A percentile compares a stretch with the other conserved stretches of the same genome.
Evolutionary conservation across 2,797 vertebrate species (phyloP).

Genomic region (Pempheris klunzingeri): DNA sequence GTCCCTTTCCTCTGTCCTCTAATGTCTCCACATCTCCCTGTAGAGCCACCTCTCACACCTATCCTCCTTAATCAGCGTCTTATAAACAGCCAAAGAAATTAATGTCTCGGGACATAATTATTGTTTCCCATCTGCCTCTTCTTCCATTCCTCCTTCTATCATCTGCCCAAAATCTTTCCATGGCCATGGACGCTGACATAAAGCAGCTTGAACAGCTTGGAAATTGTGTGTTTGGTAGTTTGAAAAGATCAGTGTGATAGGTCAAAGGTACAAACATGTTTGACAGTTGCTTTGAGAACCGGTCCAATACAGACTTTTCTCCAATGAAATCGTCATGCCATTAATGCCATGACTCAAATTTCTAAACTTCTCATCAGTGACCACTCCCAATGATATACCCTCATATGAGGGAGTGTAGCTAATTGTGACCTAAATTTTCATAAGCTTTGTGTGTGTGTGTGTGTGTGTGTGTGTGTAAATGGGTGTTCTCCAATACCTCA

Average conservation of each 20-base stretch:
- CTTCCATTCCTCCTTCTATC: constrained; percentile 16
- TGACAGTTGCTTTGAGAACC: constrained; percentile 36
- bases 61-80: constrained; percentile 58
- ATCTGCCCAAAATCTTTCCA: constrained; percentile 34
- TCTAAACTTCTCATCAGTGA: neutral
- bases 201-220: constrained; percentile 34
- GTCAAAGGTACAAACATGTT: constrained; percentile 26
- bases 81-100: constrained; percentile 56
- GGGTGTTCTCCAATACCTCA: constrained; percentile 35
- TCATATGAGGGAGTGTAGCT: constrained; percentile 33
- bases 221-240: constrained; percentile 25
- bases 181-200: constrained; percentile 20
- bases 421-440: constrained; percentile 51
- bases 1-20: constrained; percentile 10
- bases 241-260: constrained; percentile 11
- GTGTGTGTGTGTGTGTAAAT: constrained; percentile 8
- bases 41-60: constrained; percentile 31
- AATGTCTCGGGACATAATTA: constrained; percentile 60
- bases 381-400: neutral
- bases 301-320: constrained; percentile 12
- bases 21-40: constrained; percentile 25
- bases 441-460: constrained; percentile 4
- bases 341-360: constrained; percentile 27
- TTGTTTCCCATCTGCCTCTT: constrained; percentile 58
- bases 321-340: neutral